Percentiles rank a stretch among this genome's conserved stretches.
phyloP scores from a whole-genome alignment of 1,140 invertebrate species.

The Rhizoglyphus robini region DNA sequence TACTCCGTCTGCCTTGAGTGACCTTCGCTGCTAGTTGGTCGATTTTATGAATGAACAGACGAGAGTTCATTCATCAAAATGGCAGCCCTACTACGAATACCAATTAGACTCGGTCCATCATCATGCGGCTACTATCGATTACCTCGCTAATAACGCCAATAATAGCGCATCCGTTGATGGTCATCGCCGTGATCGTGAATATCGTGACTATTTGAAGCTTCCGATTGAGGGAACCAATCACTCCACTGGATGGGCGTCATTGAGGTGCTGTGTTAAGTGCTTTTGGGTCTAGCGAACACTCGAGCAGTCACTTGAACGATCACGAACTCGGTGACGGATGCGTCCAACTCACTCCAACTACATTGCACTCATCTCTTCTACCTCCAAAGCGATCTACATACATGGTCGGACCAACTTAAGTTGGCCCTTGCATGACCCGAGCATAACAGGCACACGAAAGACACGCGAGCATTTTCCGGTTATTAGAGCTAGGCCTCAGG shows the following conservation, averaged over 20 bases:
- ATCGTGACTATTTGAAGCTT: neutral
- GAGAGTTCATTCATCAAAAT: conserved; percentile 7
- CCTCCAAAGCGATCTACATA: too few relatives aligned
- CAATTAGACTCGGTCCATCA: conserved; percentile 6
- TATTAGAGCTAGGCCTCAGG: neutral
- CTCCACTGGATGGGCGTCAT: neutral
- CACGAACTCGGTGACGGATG: too few relatives aligned
- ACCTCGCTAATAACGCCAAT: neutral
- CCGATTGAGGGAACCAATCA: neutral
- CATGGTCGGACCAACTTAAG: too few relatives aligned
- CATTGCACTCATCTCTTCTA: too few relatives aligned
- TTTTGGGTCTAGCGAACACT: too few relatives aligned
- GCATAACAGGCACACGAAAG: neutral
- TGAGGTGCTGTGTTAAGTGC: neutral
- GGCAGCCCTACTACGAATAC: conserved; percentile 2
- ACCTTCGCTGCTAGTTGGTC: neutral
- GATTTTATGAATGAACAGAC: conserved; percentile 11
- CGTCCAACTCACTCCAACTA: too few relatives aligned
- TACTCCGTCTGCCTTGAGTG: neutral
- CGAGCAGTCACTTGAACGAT: too few relatives aligned
- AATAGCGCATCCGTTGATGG: neutral
- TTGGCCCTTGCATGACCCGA: too few relatives aligned
- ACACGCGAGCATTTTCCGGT: neutral
- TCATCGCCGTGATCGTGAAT: neutral
- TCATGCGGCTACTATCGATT: conserved; percentile 1